Evolutionary conservation across 2,888 invertebrate genomes (phyloP), one percentile per base, ranked within the genome.

Genomic region (Drosophila niveifrons): DNA sequence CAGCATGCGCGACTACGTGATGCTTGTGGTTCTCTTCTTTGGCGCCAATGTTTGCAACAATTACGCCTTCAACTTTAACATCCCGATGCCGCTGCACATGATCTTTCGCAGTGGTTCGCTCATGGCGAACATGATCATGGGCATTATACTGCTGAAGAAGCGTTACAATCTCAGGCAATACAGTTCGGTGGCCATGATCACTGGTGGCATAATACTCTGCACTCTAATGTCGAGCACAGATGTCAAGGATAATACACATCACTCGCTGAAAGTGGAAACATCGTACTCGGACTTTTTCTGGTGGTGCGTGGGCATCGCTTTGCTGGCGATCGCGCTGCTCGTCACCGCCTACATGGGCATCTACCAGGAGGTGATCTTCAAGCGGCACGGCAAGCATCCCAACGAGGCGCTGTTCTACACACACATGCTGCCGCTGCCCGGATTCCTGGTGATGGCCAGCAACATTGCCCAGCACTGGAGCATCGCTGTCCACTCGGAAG

Each of bases 11-110:
- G 96, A 96, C 82, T 99, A 99, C 91, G 90, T 96, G 8, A 92
- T 95, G 55, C 93, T 99, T 62, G 98, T 99, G 0, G 93, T 95
- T 8, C 96, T 98, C 93, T 99, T 99, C 93, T 99, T 98, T 93
- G 93, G 97, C 0, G 95, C 96, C 13, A 99, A 97, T 92, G 96
- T 98, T 0, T 95, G 96, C 72, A 98, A 98, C 90, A 99, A 99
- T 92, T 97, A 97, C 93, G 98, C 98, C 0, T 97, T 99, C 89
- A 96, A 96, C 91, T 99, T 98, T 90, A 98, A 99, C 91, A 98
- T 99, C 88, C 96, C 99, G 0, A 98, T 99, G 96, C 99, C 99
- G 0, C 93, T 99, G 48, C 99, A 99, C 91, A 98, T 99, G 96
- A 99, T 99, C 91, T 99, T 99, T 92, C 94, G 99, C 93, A 96